Evolutionary conservation across 2,888 invertebrate species (phyloP).

Genomic region (Pandemis cinnamomeana): DNA sequence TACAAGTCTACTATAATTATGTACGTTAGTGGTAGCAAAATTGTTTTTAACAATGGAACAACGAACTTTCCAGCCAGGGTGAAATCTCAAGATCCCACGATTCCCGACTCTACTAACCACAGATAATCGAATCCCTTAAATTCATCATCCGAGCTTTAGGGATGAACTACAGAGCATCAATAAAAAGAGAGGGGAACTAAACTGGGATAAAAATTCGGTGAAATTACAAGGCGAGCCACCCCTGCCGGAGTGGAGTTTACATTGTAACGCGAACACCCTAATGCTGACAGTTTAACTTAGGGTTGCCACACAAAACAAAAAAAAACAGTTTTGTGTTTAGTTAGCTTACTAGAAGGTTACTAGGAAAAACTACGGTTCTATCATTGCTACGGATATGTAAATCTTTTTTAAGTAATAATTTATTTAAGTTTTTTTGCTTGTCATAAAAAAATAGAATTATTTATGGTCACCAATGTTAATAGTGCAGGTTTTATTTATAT

Average conservation of each 20-base stretch:
- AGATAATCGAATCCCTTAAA: constrained; percentile 41
- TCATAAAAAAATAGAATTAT: too few species aligned
- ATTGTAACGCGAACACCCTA: constrained; percentile 71
- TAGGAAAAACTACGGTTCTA: too few species aligned
- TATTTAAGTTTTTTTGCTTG: too few species aligned
- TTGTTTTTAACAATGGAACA: neutral
- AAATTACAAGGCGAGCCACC: constrained; percentile 82
- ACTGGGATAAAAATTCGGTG: constrained; percentile 80
- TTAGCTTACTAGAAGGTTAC: too few species aligned
- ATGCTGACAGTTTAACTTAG: constrained; percentile 76
- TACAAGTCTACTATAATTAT: too few species aligned
- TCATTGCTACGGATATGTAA: too few species aligned
- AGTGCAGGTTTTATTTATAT: too few species aligned
- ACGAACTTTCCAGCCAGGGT: neutral
- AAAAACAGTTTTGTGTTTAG: neutral
- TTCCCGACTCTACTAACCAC: constrained; percentile 35
- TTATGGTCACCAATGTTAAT: too few species aligned
- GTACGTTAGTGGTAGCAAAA: neutral
- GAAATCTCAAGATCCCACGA: constrained; percentile 18
- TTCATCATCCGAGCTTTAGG: constrained; percentile 41
- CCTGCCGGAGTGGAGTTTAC: constrained; percentile 51
- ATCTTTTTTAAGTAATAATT: too few species aligned
- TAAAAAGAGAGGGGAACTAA: constrained; percentile 65
- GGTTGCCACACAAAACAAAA: constrained; percentile 55
- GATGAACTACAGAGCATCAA: constrained; percentile 50